Percentiles rank a stretch among this genome's conserved stretches.
Conservation (phyloP, 2,113 vertebrate species). For the Gadus macrocephalus region DNA sequence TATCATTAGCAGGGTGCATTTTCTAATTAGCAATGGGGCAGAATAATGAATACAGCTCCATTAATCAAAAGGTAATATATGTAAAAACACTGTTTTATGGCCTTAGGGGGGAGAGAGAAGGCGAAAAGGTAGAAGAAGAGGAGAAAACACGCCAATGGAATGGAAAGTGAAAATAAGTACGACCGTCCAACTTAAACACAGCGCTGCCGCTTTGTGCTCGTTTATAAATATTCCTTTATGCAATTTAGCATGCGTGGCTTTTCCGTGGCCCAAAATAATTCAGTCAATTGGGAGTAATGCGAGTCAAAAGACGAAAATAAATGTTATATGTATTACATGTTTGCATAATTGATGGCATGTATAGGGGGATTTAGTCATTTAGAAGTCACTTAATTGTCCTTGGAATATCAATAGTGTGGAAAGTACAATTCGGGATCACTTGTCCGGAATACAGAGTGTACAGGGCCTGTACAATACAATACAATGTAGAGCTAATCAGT, state of each 20-base stretch:
- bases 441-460: not conserved
- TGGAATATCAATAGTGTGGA: not conserved
- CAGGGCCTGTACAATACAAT: not conserved
- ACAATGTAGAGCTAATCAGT: not conserved
- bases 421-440: not conserved
- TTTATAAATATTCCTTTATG: slow-evolving; percentile 68
- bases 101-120: slow-evolving; percentile 64
- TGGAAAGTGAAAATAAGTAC: slow-evolving; percentile 67
- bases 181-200: slow-evolving; percentile 44
- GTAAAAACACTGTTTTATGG: slow-evolving; percentile 77
- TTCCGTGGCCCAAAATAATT: slow-evolving; percentile 46
- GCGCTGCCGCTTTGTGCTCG: slow-evolving; percentile 61
- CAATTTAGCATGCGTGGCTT: slow-evolving; percentile 57
- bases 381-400: too few species aligned
- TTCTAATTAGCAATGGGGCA: slow-evolving; percentile 80
- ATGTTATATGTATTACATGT: too few species aligned
- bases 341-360: too few species aligned
- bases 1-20: slow-evolving; percentile 75
- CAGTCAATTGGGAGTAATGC: slow-evolving; percentile 34
- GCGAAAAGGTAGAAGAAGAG: slow-evolving; percentile 59
- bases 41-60: slow-evolving; percentile 82
- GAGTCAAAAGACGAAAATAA: slow-evolving; percentile 27
- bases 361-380: too few species aligned
- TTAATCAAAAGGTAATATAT: slow-evolving; percentile 85
- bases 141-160: slow-evolving; percentile 64